Percentiles rank a stretch among this genome's conserved stretches.
Evolutionary conservation across 2,888 invertebrate species (phyloP).

Genomic region (Rugalucina vietnamica): DNA sequence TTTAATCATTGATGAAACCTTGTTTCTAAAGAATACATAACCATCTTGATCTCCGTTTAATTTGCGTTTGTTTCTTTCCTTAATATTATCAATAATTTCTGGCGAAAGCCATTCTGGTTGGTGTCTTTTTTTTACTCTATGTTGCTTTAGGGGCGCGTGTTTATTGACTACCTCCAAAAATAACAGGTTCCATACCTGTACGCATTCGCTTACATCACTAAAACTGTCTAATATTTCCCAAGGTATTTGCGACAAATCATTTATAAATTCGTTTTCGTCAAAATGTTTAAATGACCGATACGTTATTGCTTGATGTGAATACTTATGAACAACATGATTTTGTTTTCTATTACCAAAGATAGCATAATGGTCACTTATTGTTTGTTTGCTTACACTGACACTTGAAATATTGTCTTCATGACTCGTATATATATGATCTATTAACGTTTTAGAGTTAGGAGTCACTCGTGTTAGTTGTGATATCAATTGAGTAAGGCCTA

Average conservation of each 20-base stretch:
- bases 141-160: neutral
- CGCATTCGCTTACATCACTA: neutral
- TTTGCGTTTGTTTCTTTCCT: neutral
- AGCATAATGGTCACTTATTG: neutral
- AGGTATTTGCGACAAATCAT: neutral
- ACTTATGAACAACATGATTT: neutral
- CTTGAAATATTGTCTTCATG: neutral
- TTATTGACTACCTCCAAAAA: neutral
- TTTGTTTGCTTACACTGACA: neutral
- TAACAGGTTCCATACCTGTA: neutral
- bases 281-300: neutral
- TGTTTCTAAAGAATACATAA: neutral
- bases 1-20: neutral
- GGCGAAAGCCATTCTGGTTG: neutral
- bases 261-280: neutral
- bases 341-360: neutral
- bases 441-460: neutral
- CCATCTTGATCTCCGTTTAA: neutral
- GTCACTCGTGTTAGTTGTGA: neutral
- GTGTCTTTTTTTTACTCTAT: neutral
- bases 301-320: neutral
- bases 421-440: neutral
- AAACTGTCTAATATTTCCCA: neutral
- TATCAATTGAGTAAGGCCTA: no score
- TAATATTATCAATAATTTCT: neutral